Conservation (phyloP, 92 coral and sea anemone genomes). For the Zoanthus solanderi region DNA sequence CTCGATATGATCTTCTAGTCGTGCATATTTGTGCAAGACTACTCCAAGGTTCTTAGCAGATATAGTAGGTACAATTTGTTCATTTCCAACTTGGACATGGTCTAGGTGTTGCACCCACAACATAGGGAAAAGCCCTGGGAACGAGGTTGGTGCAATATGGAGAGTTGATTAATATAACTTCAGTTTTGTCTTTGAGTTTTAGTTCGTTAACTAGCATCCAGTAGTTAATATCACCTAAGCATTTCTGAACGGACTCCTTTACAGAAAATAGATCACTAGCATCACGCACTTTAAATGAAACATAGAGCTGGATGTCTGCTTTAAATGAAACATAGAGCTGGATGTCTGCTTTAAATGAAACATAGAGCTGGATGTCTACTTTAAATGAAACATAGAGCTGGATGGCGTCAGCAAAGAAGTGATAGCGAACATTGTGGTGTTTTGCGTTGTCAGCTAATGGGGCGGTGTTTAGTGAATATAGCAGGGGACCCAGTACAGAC, state of each 20-base stretch:
- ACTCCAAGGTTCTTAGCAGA: conserved; percentile 52
- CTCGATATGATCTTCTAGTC: conserved; percentile 1
- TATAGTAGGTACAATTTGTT: conserved; percentile 11
- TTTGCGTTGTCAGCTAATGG: too few species aligned
- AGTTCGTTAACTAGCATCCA: not conserved
- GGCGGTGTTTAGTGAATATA: too few species aligned
- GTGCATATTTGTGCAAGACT: conserved; percentile 24
- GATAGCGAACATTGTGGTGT: not conserved
- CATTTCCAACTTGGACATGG: conserved; percentile 23
- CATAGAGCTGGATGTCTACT: too few species aligned
- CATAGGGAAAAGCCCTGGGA: not conserved
- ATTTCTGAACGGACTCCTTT: conserved; percentile 17
- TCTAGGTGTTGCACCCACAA: not conserved
- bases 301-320: too few species aligned
- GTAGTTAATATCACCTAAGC: not conserved
- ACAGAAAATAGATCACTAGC: conserved; percentile 6
- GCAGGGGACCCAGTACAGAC: too few species aligned
- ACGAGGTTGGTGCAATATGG: conserved; percentile 6
- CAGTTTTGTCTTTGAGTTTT: conserved; percentile 47
- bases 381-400: not conserved
- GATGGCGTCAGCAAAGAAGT: conserved; percentile 1
- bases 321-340: too few species aligned
- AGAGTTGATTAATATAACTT: conserved; percentile 47
- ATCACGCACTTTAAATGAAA: not conserved
- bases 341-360: too few species aligned